Percentiles rank a stretch among this genome's conserved stretches.
Conservation (phyloP, 1,140 invertebrate genomes). For the Lamellibrachia luymesi region DNA sequence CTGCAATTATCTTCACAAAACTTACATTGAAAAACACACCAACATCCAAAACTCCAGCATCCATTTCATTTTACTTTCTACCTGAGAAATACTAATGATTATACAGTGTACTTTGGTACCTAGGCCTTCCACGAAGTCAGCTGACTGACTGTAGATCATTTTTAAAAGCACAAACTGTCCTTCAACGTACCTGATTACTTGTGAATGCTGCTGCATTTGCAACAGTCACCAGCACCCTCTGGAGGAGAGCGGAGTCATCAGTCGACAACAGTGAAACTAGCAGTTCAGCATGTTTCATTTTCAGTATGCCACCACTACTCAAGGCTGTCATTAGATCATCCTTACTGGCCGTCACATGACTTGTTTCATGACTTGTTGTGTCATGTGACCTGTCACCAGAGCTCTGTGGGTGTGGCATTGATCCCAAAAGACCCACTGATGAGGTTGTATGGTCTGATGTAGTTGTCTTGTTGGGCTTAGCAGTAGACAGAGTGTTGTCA, state of each 20-base stretch:
- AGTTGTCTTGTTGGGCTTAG: neutral
- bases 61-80: too few species aligned
- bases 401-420: neutral
- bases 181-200: conserved; percentile 57
- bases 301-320: conserved; percentile 1
- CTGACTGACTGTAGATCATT: neutral
- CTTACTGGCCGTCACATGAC: neutral
- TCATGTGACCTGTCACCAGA: neutral
- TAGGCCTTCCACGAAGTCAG: too few species aligned
- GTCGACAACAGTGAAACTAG: conserved; percentile 60
- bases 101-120: too few species aligned
- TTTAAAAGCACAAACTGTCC: neutral
- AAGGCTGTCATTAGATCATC: neutral
- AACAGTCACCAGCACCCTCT: conserved; percentile 61
- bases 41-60: too few species aligned
- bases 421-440: neutral
- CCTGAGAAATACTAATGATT: too few species aligned
- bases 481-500: neutral
- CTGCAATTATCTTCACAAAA: too few species aligned
- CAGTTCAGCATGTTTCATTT: conserved; percentile 54
- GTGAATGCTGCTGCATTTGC: conserved; percentile 64
- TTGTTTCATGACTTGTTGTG: neutral
- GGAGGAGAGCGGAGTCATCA: conserved; percentile 58
- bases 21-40: too few species aligned
- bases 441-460: neutral